These are phyloP conservation scores for Taenaris catops DNA, from an alignment of 2,888 invertebrate species.

Conservation along the genomic window DNA sequence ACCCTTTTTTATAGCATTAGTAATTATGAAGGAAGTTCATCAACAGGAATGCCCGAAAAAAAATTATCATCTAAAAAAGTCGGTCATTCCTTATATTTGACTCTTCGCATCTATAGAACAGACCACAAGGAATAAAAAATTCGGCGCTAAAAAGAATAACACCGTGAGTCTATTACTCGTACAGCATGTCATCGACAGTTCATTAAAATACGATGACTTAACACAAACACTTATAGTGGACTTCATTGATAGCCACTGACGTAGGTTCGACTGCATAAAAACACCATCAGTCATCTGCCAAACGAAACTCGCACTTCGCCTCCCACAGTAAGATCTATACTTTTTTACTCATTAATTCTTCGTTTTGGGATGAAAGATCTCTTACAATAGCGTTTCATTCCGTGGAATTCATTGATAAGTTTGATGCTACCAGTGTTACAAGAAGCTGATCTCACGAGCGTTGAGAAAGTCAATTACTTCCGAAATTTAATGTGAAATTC, in stretches of 20 bases:
- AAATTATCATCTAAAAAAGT: slow-evolving; percentile 38
- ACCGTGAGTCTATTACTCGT: slow-evolving; percentile 74
- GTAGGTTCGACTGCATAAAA: slow-evolving; percentile 64
- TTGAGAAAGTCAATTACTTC: slow-evolving; percentile 48
- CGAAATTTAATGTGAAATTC: slow-evolving; percentile 31
- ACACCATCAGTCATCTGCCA: slow-evolving; percentile 34
- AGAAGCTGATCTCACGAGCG: slow-evolving; percentile 63
- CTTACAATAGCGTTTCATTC: slow-evolving; percentile 74
- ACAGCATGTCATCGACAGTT: slow-evolving; percentile 78
- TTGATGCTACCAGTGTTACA: slow-evolving; percentile 76
- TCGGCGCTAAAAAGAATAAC: slow-evolving; percentile 75
- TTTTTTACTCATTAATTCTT: slow-evolving; percentile 38
- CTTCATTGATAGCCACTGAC: slow-evolving; percentile 78
- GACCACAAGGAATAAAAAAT: slow-evolving; percentile 52
- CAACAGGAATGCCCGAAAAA: slow-evolving; percentile 44
- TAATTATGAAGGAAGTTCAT: slow-evolving; percentile 24
- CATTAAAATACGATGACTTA: slow-evolving; percentile 79
- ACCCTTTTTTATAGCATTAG: background rate
- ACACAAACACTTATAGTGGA: slow-evolving; percentile 73
- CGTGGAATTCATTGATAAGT: slow-evolving; percentile 78
- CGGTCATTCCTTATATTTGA: slow-evolving; percentile 39
- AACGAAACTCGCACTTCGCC: slow-evolving; percentile 37
- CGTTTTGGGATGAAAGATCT: slow-evolving; percentile 63
- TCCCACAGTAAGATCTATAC: slow-evolving; percentile 34
- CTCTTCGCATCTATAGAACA: slow-evolving; percentile 54